phyloP scores from a whole-genome alignment of 1,140 invertebrate species.

The Drosophila dunni region DNA sequence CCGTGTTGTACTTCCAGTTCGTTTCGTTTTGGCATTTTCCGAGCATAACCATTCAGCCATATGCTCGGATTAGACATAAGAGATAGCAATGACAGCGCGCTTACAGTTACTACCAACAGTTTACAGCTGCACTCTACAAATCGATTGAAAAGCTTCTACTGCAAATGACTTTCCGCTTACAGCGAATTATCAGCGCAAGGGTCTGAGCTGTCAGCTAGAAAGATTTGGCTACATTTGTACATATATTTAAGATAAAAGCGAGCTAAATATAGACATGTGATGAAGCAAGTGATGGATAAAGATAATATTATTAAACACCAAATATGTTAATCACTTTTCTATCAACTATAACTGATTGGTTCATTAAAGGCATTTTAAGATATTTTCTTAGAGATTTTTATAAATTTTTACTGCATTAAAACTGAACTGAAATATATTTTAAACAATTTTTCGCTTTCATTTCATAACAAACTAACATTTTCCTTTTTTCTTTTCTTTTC shows the following conservation, averaged over 20 bases:
- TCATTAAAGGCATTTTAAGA: neutral
- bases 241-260: constrained; percentile 14
- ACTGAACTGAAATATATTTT: too few species aligned
- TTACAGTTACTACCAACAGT: constrained; percentile 62
- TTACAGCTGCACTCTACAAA: constrained; percentile 45
- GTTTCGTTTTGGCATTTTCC: constrained; percentile 35
- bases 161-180: constrained; percentile 33
- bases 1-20: constrained; percentile 44
- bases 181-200: neutral
- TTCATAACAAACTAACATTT: neutral
- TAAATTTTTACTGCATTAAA: too few species aligned
- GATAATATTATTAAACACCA: neutral
- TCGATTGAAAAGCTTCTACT: constrained; percentile 39
- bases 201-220: neutral
- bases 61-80: constrained; percentile 70
- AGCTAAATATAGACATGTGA: constrained; percentile 7
- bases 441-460: neutral
- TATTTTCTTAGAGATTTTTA: neutral
- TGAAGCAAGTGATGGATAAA: neutral
- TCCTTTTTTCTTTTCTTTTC: too few species aligned
- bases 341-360: too few species aligned
- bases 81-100: constrained; percentile 28
- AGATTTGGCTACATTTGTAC: neutral
- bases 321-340: neutral
- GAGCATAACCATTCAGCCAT: constrained; percentile 66